A percentile compares a stretch with the other conserved stretches of the same genome.
Conservation (phyloP, 2,113 vertebrate genomes). For the Sorex fumeus region DNA sequence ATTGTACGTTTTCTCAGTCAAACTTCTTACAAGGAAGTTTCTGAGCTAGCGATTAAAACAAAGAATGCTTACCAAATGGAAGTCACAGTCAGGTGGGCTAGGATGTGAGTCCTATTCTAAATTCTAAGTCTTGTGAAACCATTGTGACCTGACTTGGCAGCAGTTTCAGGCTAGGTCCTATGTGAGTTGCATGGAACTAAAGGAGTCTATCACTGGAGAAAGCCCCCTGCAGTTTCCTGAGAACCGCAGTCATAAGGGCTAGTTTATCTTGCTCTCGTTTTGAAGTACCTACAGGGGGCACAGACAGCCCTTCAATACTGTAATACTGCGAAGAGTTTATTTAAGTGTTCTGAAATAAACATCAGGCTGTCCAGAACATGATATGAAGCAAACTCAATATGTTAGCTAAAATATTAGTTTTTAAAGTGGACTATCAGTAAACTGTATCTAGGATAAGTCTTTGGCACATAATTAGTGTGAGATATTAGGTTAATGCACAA, state of each 20-base stretch:
- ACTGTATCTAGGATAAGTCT: neutral
- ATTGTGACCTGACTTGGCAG: neutral
- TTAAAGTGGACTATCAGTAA: neutral
- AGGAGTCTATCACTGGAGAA: neutral
- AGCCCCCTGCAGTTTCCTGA: neutral
- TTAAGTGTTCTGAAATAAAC: conserved; percentile 10
- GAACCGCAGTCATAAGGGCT: neutral
- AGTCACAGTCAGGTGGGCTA: neutral
- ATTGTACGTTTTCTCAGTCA: neutral
- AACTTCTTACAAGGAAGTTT: neutral
- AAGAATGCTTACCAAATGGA: neutral
- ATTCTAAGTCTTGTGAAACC: conserved; percentile 4
- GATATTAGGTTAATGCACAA: neutral
- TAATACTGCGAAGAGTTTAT: neutral
- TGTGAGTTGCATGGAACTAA: neutral
- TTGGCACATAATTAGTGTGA: neutral
- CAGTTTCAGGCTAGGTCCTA: neutral
- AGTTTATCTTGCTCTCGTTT: neutral
- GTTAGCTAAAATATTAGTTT: conserved; percentile 10
- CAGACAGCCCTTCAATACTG: neutral
- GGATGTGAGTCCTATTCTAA: neutral
- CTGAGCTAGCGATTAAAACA: neutral
- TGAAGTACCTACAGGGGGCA: neutral
- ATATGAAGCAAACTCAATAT: conserved; percentile 74
- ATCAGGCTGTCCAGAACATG: neutral